Conservation (phyloP, 1,140 invertebrate species). For the Batillaria attramentaria region DNA sequence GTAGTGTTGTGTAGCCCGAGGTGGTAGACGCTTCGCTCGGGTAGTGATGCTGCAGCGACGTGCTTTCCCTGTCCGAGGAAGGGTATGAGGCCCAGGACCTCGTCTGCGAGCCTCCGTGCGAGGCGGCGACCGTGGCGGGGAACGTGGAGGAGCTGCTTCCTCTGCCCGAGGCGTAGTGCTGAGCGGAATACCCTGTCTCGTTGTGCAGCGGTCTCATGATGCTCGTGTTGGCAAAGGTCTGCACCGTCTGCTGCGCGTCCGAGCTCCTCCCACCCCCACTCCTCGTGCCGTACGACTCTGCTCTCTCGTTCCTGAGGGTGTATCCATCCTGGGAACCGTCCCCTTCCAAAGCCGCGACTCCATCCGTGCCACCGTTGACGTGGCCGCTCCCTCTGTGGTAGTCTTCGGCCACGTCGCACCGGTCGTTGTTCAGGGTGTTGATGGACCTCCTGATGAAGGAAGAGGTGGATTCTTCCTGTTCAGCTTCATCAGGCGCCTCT, state of each 20-base stretch:
- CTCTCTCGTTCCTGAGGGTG: background rate
- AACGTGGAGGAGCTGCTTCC: background rate
- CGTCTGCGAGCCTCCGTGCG: background rate
- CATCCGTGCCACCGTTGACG: background rate
- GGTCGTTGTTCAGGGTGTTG: background rate
- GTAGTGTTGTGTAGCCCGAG: background rate
- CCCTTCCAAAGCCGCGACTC: background rate
- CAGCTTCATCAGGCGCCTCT: no score
- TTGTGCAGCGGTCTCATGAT: conserved; percentile 11
- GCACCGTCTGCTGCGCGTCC: background rate
- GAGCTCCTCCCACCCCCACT: background rate
- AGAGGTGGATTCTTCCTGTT: background rate
- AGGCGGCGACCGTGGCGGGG: background rate
- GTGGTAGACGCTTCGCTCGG: background rate
- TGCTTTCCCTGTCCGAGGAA: conserved; percentile 15
- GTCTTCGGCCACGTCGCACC: background rate
- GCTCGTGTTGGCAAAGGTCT: conserved; percentile 14
- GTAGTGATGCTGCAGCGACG: background rate
- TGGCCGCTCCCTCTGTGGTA: background rate
- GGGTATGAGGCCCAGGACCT: conserved; percentile 20
- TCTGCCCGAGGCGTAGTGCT: background rate
- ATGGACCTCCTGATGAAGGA: background rate
- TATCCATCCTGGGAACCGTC: background rate
- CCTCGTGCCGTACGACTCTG: background rate
- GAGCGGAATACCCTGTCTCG: background rate